phyloP scores from a whole-genome alignment of 2,797 vertebrate genomes.

The Myioborus miniatus region DNA sequence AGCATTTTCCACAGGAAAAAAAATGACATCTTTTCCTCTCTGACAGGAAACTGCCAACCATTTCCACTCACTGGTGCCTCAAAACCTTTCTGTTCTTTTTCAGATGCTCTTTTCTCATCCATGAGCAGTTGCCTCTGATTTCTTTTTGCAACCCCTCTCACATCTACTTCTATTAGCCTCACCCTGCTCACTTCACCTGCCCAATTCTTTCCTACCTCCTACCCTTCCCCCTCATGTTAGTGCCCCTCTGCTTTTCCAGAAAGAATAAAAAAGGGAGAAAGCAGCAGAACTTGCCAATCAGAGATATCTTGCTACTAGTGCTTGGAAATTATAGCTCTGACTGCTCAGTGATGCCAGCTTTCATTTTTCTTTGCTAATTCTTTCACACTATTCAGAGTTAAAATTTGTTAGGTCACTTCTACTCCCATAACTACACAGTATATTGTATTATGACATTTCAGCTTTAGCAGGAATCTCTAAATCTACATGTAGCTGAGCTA shows the following conservation, averaged over 20 bases:
- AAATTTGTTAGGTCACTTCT: neutral
- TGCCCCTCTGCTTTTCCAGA: neutral
- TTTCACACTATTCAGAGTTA: neutral
- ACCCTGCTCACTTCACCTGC: neutral
- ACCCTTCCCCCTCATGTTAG: neutral
- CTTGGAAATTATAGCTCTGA: neutral
- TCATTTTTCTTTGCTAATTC: neutral
- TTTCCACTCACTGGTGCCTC: neutral
- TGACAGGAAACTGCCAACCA: neutral
- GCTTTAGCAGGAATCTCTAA: neutral
- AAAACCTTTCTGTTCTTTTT: neutral
- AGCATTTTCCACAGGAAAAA: neutral
- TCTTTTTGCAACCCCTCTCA: neutral
- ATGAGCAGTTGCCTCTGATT: neutral
- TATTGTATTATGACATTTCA: neutral
- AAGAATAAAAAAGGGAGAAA: neutral
- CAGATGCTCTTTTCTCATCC: neutral
- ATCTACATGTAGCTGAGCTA: rapidly evolving
- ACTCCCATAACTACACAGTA: neutral
- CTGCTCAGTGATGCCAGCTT: neutral
- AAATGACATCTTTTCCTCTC: neutral
- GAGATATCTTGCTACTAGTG: neutral
- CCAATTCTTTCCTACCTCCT: neutral
- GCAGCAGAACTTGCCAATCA: neutral
- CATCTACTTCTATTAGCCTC: neutral